Conservation (phyloP, 2,888 invertebrate species). For the Macrophya alboannulata region DNA sequence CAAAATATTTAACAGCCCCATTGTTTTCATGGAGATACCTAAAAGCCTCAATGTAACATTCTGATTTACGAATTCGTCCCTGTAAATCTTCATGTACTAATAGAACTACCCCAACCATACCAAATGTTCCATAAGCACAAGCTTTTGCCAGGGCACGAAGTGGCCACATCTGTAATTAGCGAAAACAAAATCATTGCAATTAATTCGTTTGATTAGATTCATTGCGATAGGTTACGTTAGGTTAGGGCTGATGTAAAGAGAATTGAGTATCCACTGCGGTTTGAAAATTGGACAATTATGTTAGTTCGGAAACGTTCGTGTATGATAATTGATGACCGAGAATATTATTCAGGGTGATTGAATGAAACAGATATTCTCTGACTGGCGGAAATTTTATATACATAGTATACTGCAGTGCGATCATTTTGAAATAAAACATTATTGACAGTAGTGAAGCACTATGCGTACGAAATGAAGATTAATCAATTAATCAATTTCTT, state of each 20-base stretch:
- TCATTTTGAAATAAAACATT: not conserved
- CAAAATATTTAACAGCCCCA: slow-evolving; percentile 41
- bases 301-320: not conserved
- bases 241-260: not conserved
- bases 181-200: not conserved
- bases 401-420: not conserved
- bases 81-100: not conserved
- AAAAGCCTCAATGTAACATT: slow-evolving; percentile 42
- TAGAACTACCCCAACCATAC: not conserved
- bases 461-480: not conserved
- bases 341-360: not conserved
- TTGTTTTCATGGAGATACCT: not conserved
- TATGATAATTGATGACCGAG: not conserved
- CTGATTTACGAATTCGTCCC: slow-evolving; percentile 32
- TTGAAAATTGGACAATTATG: not conserved
- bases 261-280: not conserved
- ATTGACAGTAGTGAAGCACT: not conserved
- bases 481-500: not conserved
- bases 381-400: not conserved
- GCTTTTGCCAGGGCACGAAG: not conserved
- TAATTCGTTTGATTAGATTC: not conserved
- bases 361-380: not conserved
- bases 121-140: slow-evolving; percentile 22
- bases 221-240: not conserved
- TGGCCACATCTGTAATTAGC: slow-evolving; percentile 41